These are phyloP conservation scores for Cataglyphis albicans DNA, from an alignment of 2,888 invertebrate genomes.

Conservation along the genomic window DNA sequence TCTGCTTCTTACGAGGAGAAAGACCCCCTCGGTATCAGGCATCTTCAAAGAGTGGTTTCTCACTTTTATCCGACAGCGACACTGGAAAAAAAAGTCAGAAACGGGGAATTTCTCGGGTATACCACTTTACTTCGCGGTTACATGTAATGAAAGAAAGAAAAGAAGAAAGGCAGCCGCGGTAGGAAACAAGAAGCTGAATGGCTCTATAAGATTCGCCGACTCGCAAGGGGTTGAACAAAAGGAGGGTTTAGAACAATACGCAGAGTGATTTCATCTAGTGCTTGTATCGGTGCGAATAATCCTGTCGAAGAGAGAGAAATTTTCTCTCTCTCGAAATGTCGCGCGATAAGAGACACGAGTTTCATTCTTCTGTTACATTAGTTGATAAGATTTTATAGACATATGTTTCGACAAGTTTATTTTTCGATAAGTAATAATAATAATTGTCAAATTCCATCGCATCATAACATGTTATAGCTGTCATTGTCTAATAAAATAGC, in stretches of 20 bases:
- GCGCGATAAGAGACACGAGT: constrained; percentile 1
- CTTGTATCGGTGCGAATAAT: not conserved
- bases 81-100: constrained; percentile 20
- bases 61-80: not conserved
- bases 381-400: not conserved
- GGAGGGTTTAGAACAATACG: constrained; percentile 37
- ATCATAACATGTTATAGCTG: too few relatives aligned
- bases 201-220: constrained; percentile 26
- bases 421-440: not conserved
- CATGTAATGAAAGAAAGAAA: constrained; percentile 45
- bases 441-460: constrained; percentile 2
- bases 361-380: not conserved
- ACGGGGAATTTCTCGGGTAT: constrained; percentile 1
- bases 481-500: not conserved
- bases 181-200: constrained; percentile 53
- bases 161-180: constrained; percentile 14
- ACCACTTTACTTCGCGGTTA: constrained; percentile 40
- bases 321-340: constrained; percentile 35
- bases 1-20: not conserved
- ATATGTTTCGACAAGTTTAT: not conserved
- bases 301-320: not conserved
- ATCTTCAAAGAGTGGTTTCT: constrained; percentile 3
- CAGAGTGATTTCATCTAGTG: constrained; percentile 36
- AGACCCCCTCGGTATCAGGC: not conserved
- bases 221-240: constrained; percentile 35